Evolutionary conservation across 1,140 invertebrate species (phyloP).

Genomic region (Neomicropteryx cornuta): DNA sequence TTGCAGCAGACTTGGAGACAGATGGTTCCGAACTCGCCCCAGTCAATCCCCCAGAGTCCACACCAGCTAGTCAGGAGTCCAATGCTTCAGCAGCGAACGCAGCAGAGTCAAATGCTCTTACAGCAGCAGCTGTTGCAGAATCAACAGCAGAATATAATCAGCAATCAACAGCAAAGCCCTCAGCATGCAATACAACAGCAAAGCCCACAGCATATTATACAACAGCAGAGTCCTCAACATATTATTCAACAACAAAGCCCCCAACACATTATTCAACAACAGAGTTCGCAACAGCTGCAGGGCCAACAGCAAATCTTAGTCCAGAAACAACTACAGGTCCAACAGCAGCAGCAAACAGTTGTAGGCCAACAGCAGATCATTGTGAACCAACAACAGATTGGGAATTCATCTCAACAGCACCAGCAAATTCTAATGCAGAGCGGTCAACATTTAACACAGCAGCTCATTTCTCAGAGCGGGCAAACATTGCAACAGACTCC

Average conservation of each 20-base stretch:
- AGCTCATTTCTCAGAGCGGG: slow-evolving; percentile 33
- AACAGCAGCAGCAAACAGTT: slow-evolving; percentile 34
- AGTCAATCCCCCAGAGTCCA: slow-evolving; percentile 29
- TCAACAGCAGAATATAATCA: slow-evolving; percentile 30
- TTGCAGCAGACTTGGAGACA: slow-evolving; percentile 38
- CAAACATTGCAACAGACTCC: neutral
- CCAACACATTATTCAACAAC: slow-evolving; percentile 32
- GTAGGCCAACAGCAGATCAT: slow-evolving; percentile 36
- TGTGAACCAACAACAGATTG: slow-evolving; percentile 21
- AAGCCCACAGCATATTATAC: slow-evolving; percentile 26
- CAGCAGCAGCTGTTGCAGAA: slow-evolving; percentile 40
- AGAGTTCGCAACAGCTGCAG: slow-evolving; percentile 24
- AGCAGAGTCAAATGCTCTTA: slow-evolving; percentile 36
- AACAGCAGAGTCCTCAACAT: slow-evolving; percentile 33
- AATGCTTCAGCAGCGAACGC: slow-evolving; percentile 31
- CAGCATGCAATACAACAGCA: slow-evolving; percentile 31
- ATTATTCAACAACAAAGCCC: slow-evolving; percentile 25
- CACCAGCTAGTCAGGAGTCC: slow-evolving; percentile 36
- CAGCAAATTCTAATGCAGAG: slow-evolving; percentile 34
- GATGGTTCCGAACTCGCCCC: slow-evolving; percentile 38
- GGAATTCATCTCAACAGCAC: slow-evolving; percentile 17
- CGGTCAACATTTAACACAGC: slow-evolving; percentile 32
- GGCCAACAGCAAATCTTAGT: slow-evolving; percentile 33
- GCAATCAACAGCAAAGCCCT: slow-evolving; percentile 31
- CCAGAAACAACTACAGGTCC: slow-evolving; percentile 34